Conservation (phyloP, 2,888 invertebrate genomes). For the Coelogynopora nodosa region DNA sequence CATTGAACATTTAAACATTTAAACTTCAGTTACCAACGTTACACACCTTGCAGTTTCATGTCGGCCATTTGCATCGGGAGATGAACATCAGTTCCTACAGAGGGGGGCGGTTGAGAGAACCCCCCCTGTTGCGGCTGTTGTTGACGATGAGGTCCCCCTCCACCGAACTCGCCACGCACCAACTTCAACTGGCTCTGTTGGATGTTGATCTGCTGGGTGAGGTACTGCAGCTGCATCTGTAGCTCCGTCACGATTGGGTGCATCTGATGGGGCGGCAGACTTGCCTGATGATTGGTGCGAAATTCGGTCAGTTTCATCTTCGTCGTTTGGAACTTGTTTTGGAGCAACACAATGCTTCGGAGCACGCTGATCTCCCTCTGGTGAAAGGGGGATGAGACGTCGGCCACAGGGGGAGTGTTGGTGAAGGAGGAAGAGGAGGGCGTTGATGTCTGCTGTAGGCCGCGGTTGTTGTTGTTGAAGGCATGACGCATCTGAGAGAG, state of each 20-base stretch:
- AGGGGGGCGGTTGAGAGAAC: too few species aligned
- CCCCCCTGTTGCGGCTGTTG: not conserved
- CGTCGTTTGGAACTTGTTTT: not conserved
- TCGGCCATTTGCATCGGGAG: not conserved
- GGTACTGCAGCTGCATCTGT: not conserved
- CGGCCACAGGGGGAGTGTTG: not conserved
- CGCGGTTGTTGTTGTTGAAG: not conserved
- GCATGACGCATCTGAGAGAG: not conserved
- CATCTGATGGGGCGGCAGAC: not conserved
- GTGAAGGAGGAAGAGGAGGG: not conserved
- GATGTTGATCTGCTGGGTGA: conserved; percentile 13
- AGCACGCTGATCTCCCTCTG: not conserved
- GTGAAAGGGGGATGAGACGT: not conserved
- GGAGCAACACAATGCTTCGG: not conserved
- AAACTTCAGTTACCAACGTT: too few species aligned
- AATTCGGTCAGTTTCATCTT: not conserved
- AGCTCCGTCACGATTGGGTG: not conserved
- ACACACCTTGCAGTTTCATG: not conserved
- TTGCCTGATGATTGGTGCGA: not conserved
- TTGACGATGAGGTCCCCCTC: not conserved
- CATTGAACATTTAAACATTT: too few species aligned
- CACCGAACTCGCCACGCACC: too few species aligned
- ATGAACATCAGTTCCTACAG: not conserved
- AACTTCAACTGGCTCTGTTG: not conserved
- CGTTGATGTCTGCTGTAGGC: not conserved